Percentiles rank a stretch among this genome's conserved stretches.
Evolutionary conservation across 2,888 invertebrate species (phyloP).

Genomic region (Agriopis leucophaearia): DNA sequence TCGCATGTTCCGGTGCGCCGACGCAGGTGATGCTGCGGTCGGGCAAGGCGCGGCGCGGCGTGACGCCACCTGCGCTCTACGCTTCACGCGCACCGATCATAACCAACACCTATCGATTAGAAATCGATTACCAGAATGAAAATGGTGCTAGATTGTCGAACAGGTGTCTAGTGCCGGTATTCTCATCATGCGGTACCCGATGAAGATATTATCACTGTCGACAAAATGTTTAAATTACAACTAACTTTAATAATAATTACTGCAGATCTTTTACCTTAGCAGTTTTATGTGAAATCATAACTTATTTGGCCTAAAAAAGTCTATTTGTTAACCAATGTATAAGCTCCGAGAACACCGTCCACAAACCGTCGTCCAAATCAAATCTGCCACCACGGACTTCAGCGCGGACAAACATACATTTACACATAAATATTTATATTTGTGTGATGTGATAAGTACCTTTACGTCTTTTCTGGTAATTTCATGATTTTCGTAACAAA

Average conservation of each 20-base stretch:
- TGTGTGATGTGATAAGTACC: too few species aligned
- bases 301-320: background rate
- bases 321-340: background rate
- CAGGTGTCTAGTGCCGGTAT: slow-evolving; percentile 24
- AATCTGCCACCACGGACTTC: too few species aligned
- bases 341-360: too few species aligned
- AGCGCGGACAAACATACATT: too few species aligned
- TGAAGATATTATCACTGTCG: slow-evolving; percentile 12
- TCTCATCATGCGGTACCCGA: background rate
- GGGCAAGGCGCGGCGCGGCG: slow-evolving; percentile 55
- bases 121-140: slow-evolving; percentile 32
- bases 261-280: background rate
- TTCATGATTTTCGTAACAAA: background rate
- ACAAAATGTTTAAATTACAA: background rate
- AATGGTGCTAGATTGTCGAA: slow-evolving; percentile 23
- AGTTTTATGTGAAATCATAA: background rate
- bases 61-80: slow-evolving; percentile 62
- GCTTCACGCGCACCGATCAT: slow-evolving; percentile 54
- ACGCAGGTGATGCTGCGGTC: slow-evolving; percentile 77
- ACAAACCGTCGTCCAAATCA: too few species aligned
- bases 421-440: too few species aligned
- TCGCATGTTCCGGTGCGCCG: slow-evolving; percentile 72
- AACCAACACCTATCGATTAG: slow-evolving; percentile 50
- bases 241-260: too few species aligned
- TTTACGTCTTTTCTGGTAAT: background rate